Conservation (phyloP, 2,113 vertebrate species). For the Colinus virginianus region DNA sequence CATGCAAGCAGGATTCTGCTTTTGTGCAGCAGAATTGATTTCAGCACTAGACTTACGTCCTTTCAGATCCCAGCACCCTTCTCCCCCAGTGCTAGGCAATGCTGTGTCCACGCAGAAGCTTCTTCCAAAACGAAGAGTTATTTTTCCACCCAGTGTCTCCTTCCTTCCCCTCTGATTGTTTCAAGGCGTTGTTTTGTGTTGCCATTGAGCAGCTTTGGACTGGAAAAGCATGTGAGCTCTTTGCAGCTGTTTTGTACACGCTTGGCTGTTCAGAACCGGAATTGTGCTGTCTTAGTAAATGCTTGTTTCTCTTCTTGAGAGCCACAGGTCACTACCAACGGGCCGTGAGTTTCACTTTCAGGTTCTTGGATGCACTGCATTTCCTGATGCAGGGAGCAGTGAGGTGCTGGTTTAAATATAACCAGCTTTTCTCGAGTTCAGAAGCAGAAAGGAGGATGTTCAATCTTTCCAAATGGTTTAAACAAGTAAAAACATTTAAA, state of each 20-base stretch:
- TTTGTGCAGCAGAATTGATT: not conserved
- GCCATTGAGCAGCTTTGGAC: not conserved
- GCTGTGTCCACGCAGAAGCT: not conserved
- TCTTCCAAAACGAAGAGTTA: not conserved
- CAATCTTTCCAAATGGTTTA: not conserved
- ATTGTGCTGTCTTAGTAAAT: not conserved
- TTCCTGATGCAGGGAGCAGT: not conserved
- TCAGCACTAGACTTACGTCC: not conserved
- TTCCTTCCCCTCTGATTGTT: not conserved
- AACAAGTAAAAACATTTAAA: not conserved
- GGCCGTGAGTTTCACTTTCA: slow-evolving; percentile 30
- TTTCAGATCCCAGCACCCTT: not conserved
- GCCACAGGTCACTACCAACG: not conserved
- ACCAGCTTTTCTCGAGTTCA: not conserved
- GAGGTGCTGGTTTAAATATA: not conserved
- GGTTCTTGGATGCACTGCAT: not conserved
- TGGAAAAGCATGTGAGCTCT: not conserved
- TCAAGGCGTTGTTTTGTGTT: not conserved
- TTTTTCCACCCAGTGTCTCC: not conserved
- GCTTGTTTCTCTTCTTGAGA: not conserved
- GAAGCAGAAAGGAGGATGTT: not conserved
- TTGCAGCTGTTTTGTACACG: not conserved
- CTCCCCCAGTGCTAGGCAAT: not conserved
- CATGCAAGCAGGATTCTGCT: not conserved
- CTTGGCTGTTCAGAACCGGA: not conserved